Evolutionary conservation across 2,113 vertebrate species (phyloP).

Genomic region (Cricetomys ansorgei): DNA sequence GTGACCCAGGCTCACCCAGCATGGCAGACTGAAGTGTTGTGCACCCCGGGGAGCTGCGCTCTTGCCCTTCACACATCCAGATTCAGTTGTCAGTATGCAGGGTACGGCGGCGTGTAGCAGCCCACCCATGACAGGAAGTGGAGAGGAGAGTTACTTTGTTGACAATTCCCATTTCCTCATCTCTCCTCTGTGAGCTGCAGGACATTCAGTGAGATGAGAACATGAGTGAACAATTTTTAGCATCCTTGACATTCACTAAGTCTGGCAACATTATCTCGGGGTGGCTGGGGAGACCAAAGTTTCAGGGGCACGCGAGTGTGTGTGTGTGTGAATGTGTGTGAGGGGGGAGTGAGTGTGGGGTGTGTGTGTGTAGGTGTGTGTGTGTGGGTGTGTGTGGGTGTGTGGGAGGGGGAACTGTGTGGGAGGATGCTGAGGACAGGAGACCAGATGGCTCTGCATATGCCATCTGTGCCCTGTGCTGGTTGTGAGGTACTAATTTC

Average conservation of each 20-base stretch:
- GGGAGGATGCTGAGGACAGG: slow-evolving; percentile 9
- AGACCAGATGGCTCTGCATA: slow-evolving; percentile 43
- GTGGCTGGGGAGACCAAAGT: neutral
- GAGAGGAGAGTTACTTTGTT: neutral
- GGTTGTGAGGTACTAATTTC: neutral
- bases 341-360: neutral
- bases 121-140: neutral
- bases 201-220: neutral
- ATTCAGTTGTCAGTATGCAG: neutral
- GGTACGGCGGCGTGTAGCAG: neutral
- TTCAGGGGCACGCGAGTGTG: neutral
- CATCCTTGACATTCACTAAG: neutral
- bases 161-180: neutral
- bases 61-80: neutral
- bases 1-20: neutral
- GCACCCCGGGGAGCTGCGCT: neutral
- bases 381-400: neutral
- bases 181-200: neutral
- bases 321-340: neutral
- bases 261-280: slow-evolving; percentile 2
- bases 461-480: slow-evolving; percentile 57
- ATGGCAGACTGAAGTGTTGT: neutral
- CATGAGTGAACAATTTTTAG: neutral
- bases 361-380: neutral
- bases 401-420: neutral